Evolutionary conservation across 1,140 invertebrate species (phyloP), one percentile per base, ranked within the genome.

Genomic region (Drosophila hydei): DNA sequence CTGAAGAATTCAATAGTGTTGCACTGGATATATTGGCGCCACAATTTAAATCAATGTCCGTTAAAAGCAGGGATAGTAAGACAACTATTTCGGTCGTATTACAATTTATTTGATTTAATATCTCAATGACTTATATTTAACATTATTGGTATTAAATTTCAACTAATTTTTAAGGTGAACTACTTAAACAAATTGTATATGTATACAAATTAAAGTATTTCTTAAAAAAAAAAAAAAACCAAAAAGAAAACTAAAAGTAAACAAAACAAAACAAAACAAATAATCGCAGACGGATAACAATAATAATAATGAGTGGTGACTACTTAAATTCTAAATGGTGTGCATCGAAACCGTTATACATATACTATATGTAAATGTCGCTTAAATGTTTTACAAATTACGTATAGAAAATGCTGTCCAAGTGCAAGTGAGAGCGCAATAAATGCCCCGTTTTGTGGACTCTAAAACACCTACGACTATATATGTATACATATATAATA

Each of bases 41-140:
- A 3, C 1, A 40, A 16, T 27, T 56, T 8, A 25, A 16, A 42
- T 7, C 2, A 40, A 2, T 11, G n/a, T 4, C 11, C 5, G 19
- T 11, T 12, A 30, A 63, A 54, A 23, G 18, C 38, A 16, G 12
- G 25, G n/a, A 4, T 43, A 42, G 19, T 8, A 16, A 23, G 6
- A 38, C 11, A 27, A 14, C 0, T 8, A 42, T 42, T 62, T 27
- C 43, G 25, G 18, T 61, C 42, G 50, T 61, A 61, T 68, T 68
- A 68, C 63, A 68, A 68, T 68, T 68, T 68, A 68, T 72, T 72
- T 67, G 23, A 38, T 68, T 50, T 59, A 60, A 72, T 72, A 67
- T 59, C 38, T 69, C 45, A 54, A 40, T 61, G 55, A 68, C 63
- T 55, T 72, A 72, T 23, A 30, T n/a, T 47, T 52, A 59, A 67